A percentile compares a stretch with the other conserved stretches of the same genome.
These are phyloP conservation scores for Mormyrus hasselquistii DNA, from an alignment of 2,797 vertebrate species.

Conservation along the genomic window DNA sequence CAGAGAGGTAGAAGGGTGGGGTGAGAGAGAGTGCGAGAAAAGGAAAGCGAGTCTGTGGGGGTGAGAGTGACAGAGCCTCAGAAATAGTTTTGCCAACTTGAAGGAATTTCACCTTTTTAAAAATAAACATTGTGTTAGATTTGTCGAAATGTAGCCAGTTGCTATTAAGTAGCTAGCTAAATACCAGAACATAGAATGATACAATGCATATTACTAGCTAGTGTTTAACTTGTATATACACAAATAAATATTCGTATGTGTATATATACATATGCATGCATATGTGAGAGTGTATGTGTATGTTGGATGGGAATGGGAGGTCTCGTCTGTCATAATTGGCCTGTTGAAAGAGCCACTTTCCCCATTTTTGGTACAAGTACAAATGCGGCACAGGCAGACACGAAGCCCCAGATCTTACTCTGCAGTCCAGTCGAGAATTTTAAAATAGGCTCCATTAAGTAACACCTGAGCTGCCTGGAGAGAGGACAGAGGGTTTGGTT, in stretches of 20 bases:
- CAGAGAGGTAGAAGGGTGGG: neutral
- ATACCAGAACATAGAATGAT: neutral
- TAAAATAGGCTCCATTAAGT: constrained; percentile 5
- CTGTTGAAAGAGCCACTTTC: neutral
- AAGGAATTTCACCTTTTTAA: constrained; percentile 8
- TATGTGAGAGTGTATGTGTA: neutral
- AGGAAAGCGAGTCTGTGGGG: neutral
- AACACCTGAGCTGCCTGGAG: neutral
- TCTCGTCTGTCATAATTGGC: neutral
- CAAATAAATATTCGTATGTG: neutral
- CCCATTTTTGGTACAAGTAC: neutral
- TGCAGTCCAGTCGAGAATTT: constrained; percentile 5
- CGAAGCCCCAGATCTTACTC: neutral
- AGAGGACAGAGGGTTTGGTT: neutral
- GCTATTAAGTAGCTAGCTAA: neutral
- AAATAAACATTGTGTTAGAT: constrained; percentile 5
- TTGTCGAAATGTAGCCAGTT: neutral
- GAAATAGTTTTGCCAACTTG: neutral
- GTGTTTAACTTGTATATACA: neutral
- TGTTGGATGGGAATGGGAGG: neutral
- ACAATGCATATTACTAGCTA: neutral
- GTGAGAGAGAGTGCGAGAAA: neutral
- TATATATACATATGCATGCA: neutral
- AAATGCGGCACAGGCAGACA: neutral
- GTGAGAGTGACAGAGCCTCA: neutral